phyloP scores from a whole-genome alignment of 2,113 vertebrate species.

The Seriola dumerili region DNA sequence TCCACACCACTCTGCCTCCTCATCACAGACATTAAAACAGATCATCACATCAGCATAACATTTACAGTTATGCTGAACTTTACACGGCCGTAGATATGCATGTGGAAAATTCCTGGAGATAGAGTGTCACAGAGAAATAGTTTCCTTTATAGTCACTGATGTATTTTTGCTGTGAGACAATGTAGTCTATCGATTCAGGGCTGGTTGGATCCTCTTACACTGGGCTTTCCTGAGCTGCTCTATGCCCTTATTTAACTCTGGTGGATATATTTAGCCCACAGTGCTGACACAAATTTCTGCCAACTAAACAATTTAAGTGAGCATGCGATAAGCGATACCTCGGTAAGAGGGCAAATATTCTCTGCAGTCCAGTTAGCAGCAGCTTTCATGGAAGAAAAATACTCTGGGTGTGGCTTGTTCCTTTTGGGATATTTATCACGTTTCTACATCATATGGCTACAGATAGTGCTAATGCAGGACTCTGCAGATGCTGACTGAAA shows the following conservation, averaged over 20 bases:
- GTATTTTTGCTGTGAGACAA: slow-evolving; percentile 85
- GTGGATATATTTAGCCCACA: slow-evolving; percentile 83
- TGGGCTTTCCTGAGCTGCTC: slow-evolving; percentile 83
- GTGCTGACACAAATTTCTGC: slow-evolving; percentile 83
- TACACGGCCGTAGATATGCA: slow-evolving; percentile 62
- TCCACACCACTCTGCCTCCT: slow-evolving; percentile 21
- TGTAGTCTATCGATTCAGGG: slow-evolving; percentile 78
- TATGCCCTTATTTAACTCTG: slow-evolving; percentile 86
- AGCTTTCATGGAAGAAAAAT: slow-evolving; percentile 35
- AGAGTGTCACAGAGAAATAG: slow-evolving; percentile 82
- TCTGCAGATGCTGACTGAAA: neutral
- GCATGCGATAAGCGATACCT: slow-evolving; percentile 76
- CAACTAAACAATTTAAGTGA: slow-evolving; percentile 82
- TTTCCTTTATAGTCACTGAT: slow-evolving; percentile 85
- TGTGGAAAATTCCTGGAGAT: slow-evolving; percentile 84
- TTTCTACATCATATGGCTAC: slow-evolving; percentile 16
- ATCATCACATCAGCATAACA: slow-evolving; percentile 54
- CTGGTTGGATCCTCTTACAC: slow-evolving; percentile 80
- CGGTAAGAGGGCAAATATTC: slow-evolving; percentile 63
- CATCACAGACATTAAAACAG: slow-evolving; percentile 37
- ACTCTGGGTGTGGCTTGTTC: slow-evolving; percentile 42
- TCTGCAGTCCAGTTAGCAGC: slow-evolving; percentile 37
- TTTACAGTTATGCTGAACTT: slow-evolving; percentile 76
- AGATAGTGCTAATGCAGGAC: slow-evolving; percentile 12
- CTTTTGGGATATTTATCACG: slow-evolving; percentile 34